Evolutionary conservation across 2,888 invertebrate species (phyloP), one percentile per base, ranked within the genome.

Genomic region (Caenorhabditis virilis): DNA sequence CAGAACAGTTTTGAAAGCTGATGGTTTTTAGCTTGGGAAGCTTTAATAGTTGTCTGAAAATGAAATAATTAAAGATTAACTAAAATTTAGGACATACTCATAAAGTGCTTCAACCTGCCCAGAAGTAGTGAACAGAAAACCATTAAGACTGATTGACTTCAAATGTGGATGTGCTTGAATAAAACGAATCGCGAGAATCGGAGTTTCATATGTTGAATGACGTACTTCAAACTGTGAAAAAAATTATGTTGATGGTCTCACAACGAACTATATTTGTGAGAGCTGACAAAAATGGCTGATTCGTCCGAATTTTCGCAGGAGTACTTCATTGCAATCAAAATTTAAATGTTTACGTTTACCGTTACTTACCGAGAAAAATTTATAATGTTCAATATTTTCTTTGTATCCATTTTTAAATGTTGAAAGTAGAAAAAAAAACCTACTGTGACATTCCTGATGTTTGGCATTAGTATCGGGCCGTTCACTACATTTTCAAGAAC

Each of bases 71-170:
- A 23, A 7, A 6, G 2, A 20, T n/a, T 15, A 25, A 43, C 1
- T 25, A 15, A 2, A 33, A 23, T 26, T 6, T 2, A 3, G 2
- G 22, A 38, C 38, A 38, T 26, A 64, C 64, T 42, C 20, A 18
- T 64, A 64, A 38, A 64, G 58, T 1, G 13, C 20, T 23, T 54
- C 43, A 41, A 64, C 64, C 33, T 64, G 54, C 13, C 43, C 46
- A 30, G 58, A 50, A 6, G 64, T 58, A 1, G 50, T 54, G 47
- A 64, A 64, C 13, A 64, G 25, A 18, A 64, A 58, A 16, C 64
- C 64, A 23, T 58, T 50, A 42, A 64, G 55, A 0, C 47, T 20
- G 9, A 64, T 58, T 13, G 36, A 42, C 18, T 58, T 53, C 25
- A 64, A 47, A 18, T 54, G 49, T 23, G 54, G 64, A 27, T 64